These are phyloP conservation scores for Myrmecobius fasciatus DNA, from an alignment of 2,113 vertebrate species.

Conservation along the genomic window DNA sequence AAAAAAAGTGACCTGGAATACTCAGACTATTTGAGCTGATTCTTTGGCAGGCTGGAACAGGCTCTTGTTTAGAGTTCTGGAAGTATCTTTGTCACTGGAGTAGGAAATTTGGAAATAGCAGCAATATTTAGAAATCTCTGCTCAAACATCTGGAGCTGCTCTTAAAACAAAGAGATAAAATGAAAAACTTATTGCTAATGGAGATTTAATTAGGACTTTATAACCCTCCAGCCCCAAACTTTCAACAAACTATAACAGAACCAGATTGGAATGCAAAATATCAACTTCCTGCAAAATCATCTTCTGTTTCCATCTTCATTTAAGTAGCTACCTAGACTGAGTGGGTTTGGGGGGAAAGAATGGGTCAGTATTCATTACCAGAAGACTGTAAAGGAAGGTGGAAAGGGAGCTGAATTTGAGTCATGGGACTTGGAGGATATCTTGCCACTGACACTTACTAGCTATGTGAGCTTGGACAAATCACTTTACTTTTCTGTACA, in stretches of 20 bases:
- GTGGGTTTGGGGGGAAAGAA: background rate
- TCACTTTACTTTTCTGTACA: background rate
- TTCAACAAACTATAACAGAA: fast-evolving
- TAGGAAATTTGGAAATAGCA: background rate
- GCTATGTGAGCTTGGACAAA: background rate
- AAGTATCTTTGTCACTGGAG: fast-evolving
- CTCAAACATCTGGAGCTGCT: background rate
- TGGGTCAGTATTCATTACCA: background rate
- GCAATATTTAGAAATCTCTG: background rate
- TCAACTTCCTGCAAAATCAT: background rate
- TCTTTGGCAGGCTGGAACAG: background rate
- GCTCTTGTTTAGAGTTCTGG: background rate
- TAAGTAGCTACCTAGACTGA: background rate
- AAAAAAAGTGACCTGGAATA: background rate
- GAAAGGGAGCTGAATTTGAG: background rate
- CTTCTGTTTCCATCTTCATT: background rate
- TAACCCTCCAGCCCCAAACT: background rate
- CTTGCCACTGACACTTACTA: background rate
- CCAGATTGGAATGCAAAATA: background rate
- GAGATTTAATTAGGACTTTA: fast-evolving
- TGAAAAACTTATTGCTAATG: fast-evolving
- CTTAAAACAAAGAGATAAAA: background rate
- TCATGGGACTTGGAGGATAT: background rate
- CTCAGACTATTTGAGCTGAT: background rate
- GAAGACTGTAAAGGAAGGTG: background rate